Base-by-base conservation (phyloP, 2,888 invertebrate genomes). In the Agrotis exclamationis region DNA sequence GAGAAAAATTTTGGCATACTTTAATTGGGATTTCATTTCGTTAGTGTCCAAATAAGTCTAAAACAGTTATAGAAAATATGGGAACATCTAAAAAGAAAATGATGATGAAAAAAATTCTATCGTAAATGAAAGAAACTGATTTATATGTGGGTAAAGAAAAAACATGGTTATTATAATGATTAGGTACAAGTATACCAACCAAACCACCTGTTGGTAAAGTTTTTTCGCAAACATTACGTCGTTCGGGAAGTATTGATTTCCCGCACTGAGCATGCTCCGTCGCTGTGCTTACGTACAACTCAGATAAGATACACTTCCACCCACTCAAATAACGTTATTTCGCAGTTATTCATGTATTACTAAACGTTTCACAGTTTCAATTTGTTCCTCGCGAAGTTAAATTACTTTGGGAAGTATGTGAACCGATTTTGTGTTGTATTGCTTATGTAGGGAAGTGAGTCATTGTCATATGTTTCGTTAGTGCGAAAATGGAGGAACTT, bases 401-500 rank as follows among this genome's bases (percentile, higher is more conserved):
- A 67, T 59, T 54, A 45, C 16, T 84, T 71, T 70, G 24, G 24
- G 22, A 70, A 74, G 39, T 47, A 69, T 78, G 69, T 80, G 66
- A 71, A 45, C 39, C 16, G 45, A 48, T 63, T 64, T 50, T 74
- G 66, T 64, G 53, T 74, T 59, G 59, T 69, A 68, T 56, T 56
- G 28, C 50, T 14, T 33, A 62, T 81, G 82, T 82, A 76, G 70
- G 66, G 69, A 69, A 75, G 74, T 80, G 85, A 74, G 67, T 86
- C 48, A 58, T 24, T 57, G 24, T 77, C 74, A 70, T 74, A 84
- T 79, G 82, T 67, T 87, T 50, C 5, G 58, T 64, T 66, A 22
- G 65, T 54, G 45, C 48, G 70, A 88, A 86, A 75, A 99, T 99
- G 99, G 99, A 99, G 96, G 98, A 99, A 93, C 96, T 99, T 87